phyloP scores from a whole-genome alignment of 2,113 vertebrate genomes.

The Lophotis ruficrista region DNA sequence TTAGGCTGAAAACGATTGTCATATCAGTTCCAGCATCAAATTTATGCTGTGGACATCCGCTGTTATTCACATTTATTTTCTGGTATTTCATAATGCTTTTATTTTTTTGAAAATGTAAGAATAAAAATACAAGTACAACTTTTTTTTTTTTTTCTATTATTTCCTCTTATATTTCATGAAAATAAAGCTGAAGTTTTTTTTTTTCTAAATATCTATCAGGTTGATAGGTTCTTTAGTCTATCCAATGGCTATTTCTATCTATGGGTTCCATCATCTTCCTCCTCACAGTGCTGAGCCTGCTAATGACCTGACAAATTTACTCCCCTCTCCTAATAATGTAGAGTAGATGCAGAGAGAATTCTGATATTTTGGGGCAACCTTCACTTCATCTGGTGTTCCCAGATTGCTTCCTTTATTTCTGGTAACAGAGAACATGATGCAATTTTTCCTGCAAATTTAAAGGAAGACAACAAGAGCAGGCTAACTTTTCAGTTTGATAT shows the following conservation, averaged over 20 bases:
- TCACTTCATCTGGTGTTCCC: not conserved
- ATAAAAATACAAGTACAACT: not conserved
- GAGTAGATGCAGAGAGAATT: not conserved
- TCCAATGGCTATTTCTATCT: not conserved
- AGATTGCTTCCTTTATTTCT: not conserved
- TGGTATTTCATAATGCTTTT: not conserved
- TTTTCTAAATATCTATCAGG: not conserved
- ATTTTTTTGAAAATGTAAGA: not conserved
- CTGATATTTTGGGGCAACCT: not conserved
- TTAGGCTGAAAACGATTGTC: not conserved
- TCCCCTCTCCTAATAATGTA: not conserved
- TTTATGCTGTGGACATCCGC: not conserved
- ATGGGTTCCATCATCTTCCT: not conserved
- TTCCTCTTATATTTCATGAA: not conserved
- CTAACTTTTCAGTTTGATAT: not conserved
- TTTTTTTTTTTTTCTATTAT: not conserved
- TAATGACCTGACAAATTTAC: not conserved
- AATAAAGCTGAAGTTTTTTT: not conserved
- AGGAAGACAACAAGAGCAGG: not conserved
- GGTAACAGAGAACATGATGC: not conserved
- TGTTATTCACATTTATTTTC: not conserved
- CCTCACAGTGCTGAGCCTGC: not conserved
- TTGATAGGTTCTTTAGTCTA: not conserved
- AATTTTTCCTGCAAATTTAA: not conserved
- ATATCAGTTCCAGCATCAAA: not conserved